Percentiles rank a stretch among this genome's conserved stretches.
phyloP scores from a whole-genome alignment of 2,797 vertebrate species.

The Brachyalestes nurse region DNA sequence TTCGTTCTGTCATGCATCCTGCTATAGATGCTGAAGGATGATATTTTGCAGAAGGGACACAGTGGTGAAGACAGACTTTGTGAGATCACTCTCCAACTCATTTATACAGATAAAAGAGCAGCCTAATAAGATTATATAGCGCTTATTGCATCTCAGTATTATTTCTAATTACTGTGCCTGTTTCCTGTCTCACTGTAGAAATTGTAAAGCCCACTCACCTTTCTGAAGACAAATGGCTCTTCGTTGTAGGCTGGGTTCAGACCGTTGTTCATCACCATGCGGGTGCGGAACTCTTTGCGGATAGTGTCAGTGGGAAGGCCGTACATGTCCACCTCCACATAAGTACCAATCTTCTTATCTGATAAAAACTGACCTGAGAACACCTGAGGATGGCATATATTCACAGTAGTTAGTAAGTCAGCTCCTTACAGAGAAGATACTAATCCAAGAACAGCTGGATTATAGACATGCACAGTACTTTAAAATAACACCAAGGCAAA shows the following conservation, averaged over 20 bases:
- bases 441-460: not conserved
- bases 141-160: slow-evolving; percentile 18
- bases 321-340: slow-evolving; percentile 99
- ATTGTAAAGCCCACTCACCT: slow-evolving; percentile 77
- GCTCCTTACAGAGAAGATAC: not conserved
- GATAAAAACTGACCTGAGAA: slow-evolving; percentile 98
- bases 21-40: not conserved
- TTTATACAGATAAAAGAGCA: slow-evolving; percentile 39
- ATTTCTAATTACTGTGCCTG: slow-evolving; percentile 11
- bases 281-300: slow-evolving; percentile 95
- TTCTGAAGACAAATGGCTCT: slow-evolving; percentile 96
- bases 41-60: slow-evolving; percentile 7
- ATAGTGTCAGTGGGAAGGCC: slow-evolving; percentile 97
- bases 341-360: slow-evolving; percentile 97
- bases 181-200: not conserved
- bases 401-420: not conserved
- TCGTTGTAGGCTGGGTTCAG: slow-evolving; percentile 98
- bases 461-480: too few relatives aligned
- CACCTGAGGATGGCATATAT: slow-evolving; percentile 75
- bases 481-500: too few relatives aligned
- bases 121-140: slow-evolving; percentile 38
- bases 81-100: slow-evolving; percentile 14
- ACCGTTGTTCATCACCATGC: slow-evolving; percentile 99
- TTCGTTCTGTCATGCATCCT: not conserved
- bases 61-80: not conserved